A percentile compares a stretch with the other conserved stretches of the same genome.
These are phyloP conservation scores for Aspidiotus destructor DNA, from an alignment of 2,888 invertebrate genomes.

Conservation along the genomic window DNA sequence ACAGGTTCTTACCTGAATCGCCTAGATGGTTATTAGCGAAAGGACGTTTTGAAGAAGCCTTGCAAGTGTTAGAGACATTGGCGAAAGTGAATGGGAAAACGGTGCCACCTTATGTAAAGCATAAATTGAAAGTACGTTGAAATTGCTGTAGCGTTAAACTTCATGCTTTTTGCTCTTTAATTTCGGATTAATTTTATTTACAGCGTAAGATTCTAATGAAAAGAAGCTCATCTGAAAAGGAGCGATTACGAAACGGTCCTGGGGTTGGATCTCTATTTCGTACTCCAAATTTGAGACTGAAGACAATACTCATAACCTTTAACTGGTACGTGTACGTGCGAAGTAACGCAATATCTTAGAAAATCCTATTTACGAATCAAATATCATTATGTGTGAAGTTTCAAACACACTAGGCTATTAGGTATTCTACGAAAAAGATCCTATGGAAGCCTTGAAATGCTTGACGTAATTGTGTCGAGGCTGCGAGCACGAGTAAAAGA, in stretches of 20 bases:
- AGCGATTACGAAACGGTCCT: slow-evolving; percentile 44
- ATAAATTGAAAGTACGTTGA: slow-evolving; percentile 49
- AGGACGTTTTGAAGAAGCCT: slow-evolving; percentile 70
- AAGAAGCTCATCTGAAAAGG: slow-evolving; percentile 48
- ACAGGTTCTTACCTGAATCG: slow-evolving; percentile 72
- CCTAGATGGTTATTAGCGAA: slow-evolving; percentile 83
- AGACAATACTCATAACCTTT: slow-evolving; percentile 72
- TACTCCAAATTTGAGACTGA: slow-evolving; percentile 81
- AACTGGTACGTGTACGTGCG: slow-evolving; percentile 53
- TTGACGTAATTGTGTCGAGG: no score
- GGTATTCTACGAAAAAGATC: no score
- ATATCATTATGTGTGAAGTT: no score
- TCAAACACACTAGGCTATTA: no score
- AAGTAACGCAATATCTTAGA: neutral
- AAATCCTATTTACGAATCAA: no score
- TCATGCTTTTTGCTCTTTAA: neutral
- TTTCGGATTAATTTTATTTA: neutral
- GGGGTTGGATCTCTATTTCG: slow-evolving; percentile 59
- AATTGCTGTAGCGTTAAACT: neutral
- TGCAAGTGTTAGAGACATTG: slow-evolving; percentile 63
- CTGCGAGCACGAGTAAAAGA: no score
- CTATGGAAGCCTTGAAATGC: no score
- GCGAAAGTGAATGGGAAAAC: slow-evolving; percentile 68
- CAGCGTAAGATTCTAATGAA: slow-evolving; percentile 61
- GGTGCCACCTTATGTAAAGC: slow-evolving; percentile 61